Evolutionary conservation across 2,113 vertebrate genomes (phyloP).

Genomic region (Ondatra zibethicus): DNA sequence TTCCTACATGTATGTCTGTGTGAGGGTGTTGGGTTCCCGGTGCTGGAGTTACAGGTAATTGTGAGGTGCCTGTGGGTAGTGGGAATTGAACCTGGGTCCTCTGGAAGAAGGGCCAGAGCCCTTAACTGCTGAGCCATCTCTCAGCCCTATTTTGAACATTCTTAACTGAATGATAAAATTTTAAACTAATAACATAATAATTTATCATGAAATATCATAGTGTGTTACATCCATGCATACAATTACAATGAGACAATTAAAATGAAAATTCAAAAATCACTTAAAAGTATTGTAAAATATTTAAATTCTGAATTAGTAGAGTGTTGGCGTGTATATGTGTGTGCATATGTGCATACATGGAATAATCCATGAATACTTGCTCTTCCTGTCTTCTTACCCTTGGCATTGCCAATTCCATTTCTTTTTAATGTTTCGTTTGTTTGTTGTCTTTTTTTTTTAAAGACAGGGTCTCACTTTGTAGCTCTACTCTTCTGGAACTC

Average conservation of each 20-base stretch:
- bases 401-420: background rate
- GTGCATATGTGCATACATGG: background rate
- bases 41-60: background rate
- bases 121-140: background rate
- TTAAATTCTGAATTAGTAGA: background rate
- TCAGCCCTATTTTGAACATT: background rate
- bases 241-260: background rate
- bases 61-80: background rate
- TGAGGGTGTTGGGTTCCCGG: no score
- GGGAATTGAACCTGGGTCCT: background rate
- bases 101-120: background rate
- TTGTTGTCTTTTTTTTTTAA: background rate
- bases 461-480: background rate
- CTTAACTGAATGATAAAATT: background rate
- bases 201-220: background rate
- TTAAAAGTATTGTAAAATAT: background rate
- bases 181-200: background rate
- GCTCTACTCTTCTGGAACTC: no score
- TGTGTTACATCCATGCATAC: background rate
- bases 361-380: background rate
- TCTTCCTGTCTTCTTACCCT: background rate
- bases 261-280: background rate
- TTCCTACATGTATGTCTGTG: no score
- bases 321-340: background rate
- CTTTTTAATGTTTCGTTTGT: background rate